Evolutionary conservation across 37 sponge, comb jelly and placozoan genomes (phyloP), one percentile per base, ranked within the genome.

Genomic region (Geodia barretti): DNA sequence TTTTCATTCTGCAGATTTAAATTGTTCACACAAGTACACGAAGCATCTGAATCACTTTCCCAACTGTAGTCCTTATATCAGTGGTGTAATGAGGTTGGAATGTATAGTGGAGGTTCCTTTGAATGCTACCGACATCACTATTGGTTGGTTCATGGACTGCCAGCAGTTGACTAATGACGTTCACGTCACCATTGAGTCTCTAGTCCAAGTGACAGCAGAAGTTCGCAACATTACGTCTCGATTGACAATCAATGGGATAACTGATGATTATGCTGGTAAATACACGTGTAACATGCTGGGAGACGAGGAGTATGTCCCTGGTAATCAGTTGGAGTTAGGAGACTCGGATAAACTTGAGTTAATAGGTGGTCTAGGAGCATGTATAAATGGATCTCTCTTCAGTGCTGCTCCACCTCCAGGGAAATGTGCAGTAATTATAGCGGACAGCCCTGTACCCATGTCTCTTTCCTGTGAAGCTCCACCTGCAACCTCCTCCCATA

Each of bases 21-120:
- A 70, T 4, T 70, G 70, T 70, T 3, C 8, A 21, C 65, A 78
- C 68, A 30, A 36, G 24, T 78, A 67, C 62, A 34, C 34, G 5
- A 21, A 59, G 37, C 76, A 75, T 11, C 54, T 47, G 54, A 47
- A 47, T 47, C 54, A 17, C 14, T 14, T 17, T 47, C 54, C 54
- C 7, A 47, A 47, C 14, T 47, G 54, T 47, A 47, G 14, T 47
- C 54, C 54, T 47, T 47, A 47, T 47, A 7, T 14, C 14, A 14
- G 54, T 47, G 54, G 54, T 47, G n/a, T n/a, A n/a, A 47, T 47
- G 54, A 17, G 54, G 54, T 47, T 47, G 14, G 54, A 47, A 14
- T 47, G 54, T 47, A 47, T 17, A 14, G 54, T 47, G 54, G 54
- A 47, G 14, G 14, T 47, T 47, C 54, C 54, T 14, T 14, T 47